Evolutionary conservation across 2,797 vertebrate species (phyloP), one percentile per base, ranked within the genome.

Genomic region (Enteromius anoplus): DNA sequence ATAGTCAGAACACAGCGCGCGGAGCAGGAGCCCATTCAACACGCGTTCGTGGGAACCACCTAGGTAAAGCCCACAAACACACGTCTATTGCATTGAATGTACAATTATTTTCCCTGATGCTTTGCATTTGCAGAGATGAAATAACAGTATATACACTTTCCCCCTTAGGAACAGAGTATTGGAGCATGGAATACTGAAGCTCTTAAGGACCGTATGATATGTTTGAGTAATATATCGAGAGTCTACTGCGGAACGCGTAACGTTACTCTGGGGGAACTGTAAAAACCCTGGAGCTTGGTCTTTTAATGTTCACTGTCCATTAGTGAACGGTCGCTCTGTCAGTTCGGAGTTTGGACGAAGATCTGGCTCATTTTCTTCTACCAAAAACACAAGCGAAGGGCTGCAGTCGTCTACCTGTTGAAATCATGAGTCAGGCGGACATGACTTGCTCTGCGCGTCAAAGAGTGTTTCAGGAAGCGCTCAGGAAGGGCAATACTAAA

Each of bases 381-480:
- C 23, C 62, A 51, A 40, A 53, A 82, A 23, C 70, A 23, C 11
- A 32, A 78, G 60, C 62, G 70, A 68, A 75, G 47, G 15, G 32
- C 58, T 37, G 62, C 26, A 5, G 53, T 75, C 84, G 85, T 87
- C 88, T 85, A 85, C 86, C 88, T 89, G 87, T 87, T 88, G 88
- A 89, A 93, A 92, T 90, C 93, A 98, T 98, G 97, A 98, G 96
- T 93, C 96, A 98, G 92, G 95, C 96, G 91, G 97, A 98, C 89
- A 95, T 97, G 89, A 94, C 97, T 87, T 96, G 96, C 93, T 95
- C 96, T 78, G 95, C 95, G 89, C 96, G 96, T 88, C 97, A 96
- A 92, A 94, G 97, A 79, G 95, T 98, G 81, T 99, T 99, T 94
- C 98, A 99, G 93, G 97, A 99, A 94, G 98, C 98, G 58, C 97